Evolutionary conservation across 2,888 invertebrate species (phyloP).

Genomic region (Drosophila buzzatii): DNA sequence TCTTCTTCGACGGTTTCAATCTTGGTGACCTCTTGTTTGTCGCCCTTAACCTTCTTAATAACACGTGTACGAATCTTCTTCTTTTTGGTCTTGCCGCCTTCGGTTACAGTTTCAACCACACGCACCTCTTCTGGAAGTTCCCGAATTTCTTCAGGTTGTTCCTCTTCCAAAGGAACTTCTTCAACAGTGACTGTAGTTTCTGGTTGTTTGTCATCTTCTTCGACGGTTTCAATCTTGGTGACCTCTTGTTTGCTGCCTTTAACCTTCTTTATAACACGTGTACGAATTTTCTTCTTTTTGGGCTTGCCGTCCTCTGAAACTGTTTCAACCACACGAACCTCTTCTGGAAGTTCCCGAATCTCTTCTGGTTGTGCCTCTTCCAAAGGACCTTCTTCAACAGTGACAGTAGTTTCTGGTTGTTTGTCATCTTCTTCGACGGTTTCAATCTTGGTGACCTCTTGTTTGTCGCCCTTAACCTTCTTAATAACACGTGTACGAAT

Average conservation of each 20-base stretch:
- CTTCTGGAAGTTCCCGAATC: slow-evolving; percentile 24
- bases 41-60: slow-evolving; percentile 35
- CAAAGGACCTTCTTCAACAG: slow-evolving; percentile 17
- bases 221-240: slow-evolving; percentile 35
- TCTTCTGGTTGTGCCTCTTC: slow-evolving; percentile 21
- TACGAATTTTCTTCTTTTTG: slow-evolving; percentile 34
- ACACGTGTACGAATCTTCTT: slow-evolving; percentile 36
- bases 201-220: slow-evolving; percentile 29
- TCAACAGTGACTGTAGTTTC: slow-evolving; percentile 28
- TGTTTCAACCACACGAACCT: slow-evolving; percentile 20
- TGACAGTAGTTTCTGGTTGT: slow-evolving; percentile 28
- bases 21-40: slow-evolving; percentile 33
- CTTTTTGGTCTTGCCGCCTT: slow-evolving; percentile 30
- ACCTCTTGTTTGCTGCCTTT: slow-evolving; percentile 37
- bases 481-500: slow-evolving; percentile 39
- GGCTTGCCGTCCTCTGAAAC: slow-evolving; percentile 24
- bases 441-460: slow-evolving; percentile 41
- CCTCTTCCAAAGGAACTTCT: slow-evolving; percentile 18
- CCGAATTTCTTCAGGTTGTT: slow-evolving; percentile 14
- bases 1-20: slow-evolving; percentile 34
- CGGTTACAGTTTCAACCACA: slow-evolving; percentile 11
- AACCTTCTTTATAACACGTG: slow-evolving; percentile 32
- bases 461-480: slow-evolving; percentile 37
- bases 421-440: slow-evolving; percentile 35
- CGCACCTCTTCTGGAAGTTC: slow-evolving; percentile 33